phyloP scores from a whole-genome alignment of 2,113 vertebrate genomes.

The Caranx ignobilis region DNA sequence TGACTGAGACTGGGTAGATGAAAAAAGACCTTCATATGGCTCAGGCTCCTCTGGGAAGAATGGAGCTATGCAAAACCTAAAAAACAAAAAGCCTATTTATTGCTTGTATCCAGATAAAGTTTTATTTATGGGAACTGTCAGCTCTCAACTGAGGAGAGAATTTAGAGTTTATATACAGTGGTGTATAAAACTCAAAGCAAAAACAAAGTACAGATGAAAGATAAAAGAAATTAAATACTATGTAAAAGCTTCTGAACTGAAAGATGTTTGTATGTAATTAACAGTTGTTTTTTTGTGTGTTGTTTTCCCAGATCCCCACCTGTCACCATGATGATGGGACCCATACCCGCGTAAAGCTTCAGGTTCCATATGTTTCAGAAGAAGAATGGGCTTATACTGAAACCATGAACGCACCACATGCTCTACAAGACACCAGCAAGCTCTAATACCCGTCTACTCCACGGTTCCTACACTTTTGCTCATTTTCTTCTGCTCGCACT shows the following conservation, averaged over 20 bases:
- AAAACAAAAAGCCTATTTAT: slow-evolving; percentile 30
- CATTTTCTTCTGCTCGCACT: slow-evolving; percentile 30
- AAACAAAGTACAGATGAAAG: slow-evolving; percentile 18
- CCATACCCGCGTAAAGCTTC: slow-evolving; percentile 41
- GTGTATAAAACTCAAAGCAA: neutral
- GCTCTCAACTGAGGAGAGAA: slow-evolving; percentile 36
- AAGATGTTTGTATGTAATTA: slow-evolving; percentile 21
- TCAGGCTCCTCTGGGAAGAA: slow-evolving; percentile 4
- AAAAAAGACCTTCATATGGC: slow-evolving; percentile 45
- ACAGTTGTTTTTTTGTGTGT: slow-evolving; percentile 13
- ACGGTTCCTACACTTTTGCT: slow-evolving; percentile 16
- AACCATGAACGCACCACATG: slow-evolving; percentile 61
- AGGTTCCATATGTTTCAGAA: slow-evolving; percentile 26
- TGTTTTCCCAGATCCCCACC: slow-evolving; percentile 67
- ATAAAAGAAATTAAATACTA: neutral
- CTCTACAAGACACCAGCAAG: slow-evolving; percentile 51
- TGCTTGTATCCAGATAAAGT: slow-evolving; percentile 1
- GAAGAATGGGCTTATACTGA: slow-evolving; percentile 45
- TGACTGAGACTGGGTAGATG: neutral
- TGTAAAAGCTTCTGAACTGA: neutral
- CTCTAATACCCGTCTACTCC: slow-evolving; percentile 45
- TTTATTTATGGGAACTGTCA: slow-evolving; percentile 27
- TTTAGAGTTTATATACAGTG: slow-evolving; percentile 12
- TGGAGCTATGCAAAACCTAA: slow-evolving; percentile 14
- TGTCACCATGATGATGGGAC: slow-evolving; percentile 48